phyloP scores from a whole-genome alignment of 2,888 invertebrate genomes.

The Opisthograptis luteolata region DNA sequence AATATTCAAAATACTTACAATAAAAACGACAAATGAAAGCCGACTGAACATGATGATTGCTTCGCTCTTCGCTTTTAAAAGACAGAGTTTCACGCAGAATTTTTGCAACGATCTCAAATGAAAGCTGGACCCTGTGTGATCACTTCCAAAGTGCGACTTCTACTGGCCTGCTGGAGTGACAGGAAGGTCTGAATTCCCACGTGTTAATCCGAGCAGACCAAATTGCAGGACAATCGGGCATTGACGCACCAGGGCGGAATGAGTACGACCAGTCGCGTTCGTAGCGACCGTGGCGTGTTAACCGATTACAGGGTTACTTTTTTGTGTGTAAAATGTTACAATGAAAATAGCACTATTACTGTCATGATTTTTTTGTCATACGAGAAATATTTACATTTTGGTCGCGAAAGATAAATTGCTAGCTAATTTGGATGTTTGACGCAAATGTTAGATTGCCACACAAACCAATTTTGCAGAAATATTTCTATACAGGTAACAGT shows the following conservation, averaged over 20 bases:
- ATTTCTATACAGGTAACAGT: no score
- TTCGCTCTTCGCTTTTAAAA: slow-evolving; percentile 24
- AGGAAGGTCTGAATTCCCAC: slow-evolving; percentile 68
- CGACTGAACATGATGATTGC: slow-evolving; percentile 55
- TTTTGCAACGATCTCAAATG: not conserved
- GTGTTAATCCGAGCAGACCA: slow-evolving; percentile 54
- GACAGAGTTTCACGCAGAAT: not conserved
- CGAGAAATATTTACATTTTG: no score
- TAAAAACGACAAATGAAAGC: slow-evolving; percentile 49
- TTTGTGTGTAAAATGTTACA: not conserved
- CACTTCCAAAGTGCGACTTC: slow-evolving; percentile 47
- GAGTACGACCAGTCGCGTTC: slow-evolving; percentile 4
- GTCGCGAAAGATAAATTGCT: no score
- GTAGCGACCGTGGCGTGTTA: slow-evolving; percentile 6
- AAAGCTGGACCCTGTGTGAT: slow-evolving; percentile 38
- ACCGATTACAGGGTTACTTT: slow-evolving; percentile 2
- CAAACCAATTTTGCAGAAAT: no score
- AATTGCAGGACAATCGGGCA: slow-evolving; percentile 54
- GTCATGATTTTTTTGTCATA: no score
- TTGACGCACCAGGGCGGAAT: slow-evolving; percentile 50
- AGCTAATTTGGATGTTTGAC: no score
- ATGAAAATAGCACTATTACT: no score
- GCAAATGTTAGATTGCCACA: no score
- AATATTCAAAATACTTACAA: slow-evolving; percentile 54
- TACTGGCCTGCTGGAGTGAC: slow-evolving; percentile 63